Evolutionary conservation across 1,140 invertebrate genomes (phyloP), one percentile per base, ranked within the genome.

Genomic region (Drosophila orosa): DNA sequence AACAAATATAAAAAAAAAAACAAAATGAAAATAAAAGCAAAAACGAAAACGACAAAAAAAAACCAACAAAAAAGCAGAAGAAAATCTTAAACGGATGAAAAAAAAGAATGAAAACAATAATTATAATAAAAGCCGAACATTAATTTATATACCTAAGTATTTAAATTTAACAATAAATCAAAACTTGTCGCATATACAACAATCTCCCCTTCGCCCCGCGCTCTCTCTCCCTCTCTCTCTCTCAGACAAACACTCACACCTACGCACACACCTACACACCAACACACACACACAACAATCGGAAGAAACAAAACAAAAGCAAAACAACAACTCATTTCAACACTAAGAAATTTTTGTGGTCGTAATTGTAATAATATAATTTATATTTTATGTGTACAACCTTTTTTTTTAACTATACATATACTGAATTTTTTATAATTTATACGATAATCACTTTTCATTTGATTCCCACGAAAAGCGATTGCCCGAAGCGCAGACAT

Each of bases 111-210:
- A 48, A 48, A 89, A 89, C 80, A 89, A 89, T 89, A 89, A 89
- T 89, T 89, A 87, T 89, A 87, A 87, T 65, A 74, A 78, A 75
- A 77, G 47, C 54, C 54, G 40, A 82, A 67, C 79, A 73, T 55
- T 89, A 87, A 87, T 89, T 87, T 89, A 89, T 89, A 87, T 87
- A 89, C 82, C 83, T 87, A 87, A 84, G 83, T 87, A 87, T 80
- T 84, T 84, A 89, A 87, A 89, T 89, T 83, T 78, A 87, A 90
- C 65, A 87, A 87, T 89, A 90, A 87, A 87, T 87, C 84, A 87
- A 87, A 89, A 89, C 80, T 82, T 89, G 84, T 87, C 83, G 84
- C 80, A 87, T 80, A 82, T 74, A 82, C 66, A 71, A 74, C 65
- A 56, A 54, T 25, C 39, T 45, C 25, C 56, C 44, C 67, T 58